phyloP scores from a whole-genome alignment of 2,797 vertebrate genomes.

The Limnodromus scolopaceus region DNA sequence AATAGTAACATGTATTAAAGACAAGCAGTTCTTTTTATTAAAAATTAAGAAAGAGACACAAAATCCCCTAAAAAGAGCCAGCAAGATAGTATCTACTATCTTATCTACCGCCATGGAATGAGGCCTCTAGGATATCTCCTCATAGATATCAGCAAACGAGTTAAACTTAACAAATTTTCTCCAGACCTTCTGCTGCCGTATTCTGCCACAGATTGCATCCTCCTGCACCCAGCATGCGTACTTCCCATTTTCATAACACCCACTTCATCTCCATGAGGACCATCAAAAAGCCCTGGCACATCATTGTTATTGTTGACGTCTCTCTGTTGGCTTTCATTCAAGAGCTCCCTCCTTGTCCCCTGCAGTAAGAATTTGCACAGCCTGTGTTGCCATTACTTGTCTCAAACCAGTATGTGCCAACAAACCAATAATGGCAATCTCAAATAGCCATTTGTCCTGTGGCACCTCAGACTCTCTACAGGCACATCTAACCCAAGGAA shows the following conservation, averaged over 20 bases:
- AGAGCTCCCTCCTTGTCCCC: not conserved
- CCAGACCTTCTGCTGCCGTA: not conserved
- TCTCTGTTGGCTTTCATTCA: not conserved
- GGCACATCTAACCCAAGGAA: not conserved
- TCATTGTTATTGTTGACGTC: not conserved
- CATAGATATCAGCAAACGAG: not conserved
- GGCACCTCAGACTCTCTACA: not conserved
- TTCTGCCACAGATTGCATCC: not conserved
- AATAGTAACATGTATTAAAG: not conserved
- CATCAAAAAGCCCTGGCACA: not conserved
- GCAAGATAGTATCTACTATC: not conserved
- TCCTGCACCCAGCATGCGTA: not conserved
- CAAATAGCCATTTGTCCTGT: not conserved
- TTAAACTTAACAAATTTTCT: not conserved
- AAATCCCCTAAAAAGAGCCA: not conserved
- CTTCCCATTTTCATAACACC: not conserved
- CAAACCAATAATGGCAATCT: not conserved
- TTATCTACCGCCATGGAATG: not conserved
- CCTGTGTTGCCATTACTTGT: rapidly evolving
- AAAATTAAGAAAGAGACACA: not conserved
- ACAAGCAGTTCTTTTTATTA: not conserved
- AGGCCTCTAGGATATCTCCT: not conserved
- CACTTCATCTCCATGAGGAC: not conserved
- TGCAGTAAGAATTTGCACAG: not conserved
- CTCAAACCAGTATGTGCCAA: not conserved